Percentiles rank a stretch among this genome's conserved stretches.
Evolutionary conservation across 1,140 invertebrate species (phyloP).

Genomic region (Venturia canescens): DNA sequence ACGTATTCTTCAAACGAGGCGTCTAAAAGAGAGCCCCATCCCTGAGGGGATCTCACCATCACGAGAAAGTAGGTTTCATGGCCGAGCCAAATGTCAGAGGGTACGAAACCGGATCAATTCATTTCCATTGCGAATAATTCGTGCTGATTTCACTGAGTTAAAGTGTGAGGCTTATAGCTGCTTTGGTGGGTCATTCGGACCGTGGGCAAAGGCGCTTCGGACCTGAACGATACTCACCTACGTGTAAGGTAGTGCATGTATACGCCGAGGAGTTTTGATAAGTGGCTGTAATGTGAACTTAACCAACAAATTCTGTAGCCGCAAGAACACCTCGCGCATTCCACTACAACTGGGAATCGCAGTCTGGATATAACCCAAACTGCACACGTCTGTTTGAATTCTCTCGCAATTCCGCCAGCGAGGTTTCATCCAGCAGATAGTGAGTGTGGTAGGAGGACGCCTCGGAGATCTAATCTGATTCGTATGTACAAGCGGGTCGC

Average conservation of each 20-base stretch:
- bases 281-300: conserved; percentile 5
- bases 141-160: not conserved
- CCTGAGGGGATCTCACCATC: no score
- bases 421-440: conserved; percentile 45
- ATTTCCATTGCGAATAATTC: conserved; percentile 9
- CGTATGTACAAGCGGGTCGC: conserved; percentile 55
- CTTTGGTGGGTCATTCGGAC: not conserved
- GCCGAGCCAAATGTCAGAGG: no score
- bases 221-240: not conserved
- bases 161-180: not conserved
- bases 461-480: conserved; percentile 65
- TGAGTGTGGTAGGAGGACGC: conserved; percentile 33
- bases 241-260: not conserved
- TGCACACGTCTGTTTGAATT: conserved; percentile 50
- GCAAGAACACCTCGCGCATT: not conserved
- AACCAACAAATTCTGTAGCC: not conserved
- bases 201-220: not conserved
- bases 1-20: no score
- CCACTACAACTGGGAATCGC: not conserved
- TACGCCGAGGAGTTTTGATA: not conserved
- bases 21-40: no score
- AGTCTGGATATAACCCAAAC: not conserved
- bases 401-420: conserved; percentile 51
- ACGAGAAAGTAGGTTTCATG: no score
- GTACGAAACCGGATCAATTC: not conserved